Conservation (phyloP, 2,888 invertebrate genomes). For the Cylloceria caligata region DNA sequence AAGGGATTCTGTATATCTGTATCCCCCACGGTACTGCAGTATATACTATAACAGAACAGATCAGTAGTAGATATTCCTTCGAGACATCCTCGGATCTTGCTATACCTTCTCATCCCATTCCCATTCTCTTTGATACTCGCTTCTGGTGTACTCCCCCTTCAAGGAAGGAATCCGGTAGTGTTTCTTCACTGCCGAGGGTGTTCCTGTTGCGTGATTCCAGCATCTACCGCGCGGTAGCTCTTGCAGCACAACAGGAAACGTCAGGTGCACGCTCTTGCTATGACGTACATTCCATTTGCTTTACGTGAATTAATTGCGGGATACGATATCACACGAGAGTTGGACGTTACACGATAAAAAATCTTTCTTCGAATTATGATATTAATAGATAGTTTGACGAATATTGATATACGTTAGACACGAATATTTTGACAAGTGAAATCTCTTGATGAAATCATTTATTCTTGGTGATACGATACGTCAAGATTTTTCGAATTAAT, state of each 20-base stretch:
- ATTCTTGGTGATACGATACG: no score
- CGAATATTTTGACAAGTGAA: no score
- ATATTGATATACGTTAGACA: neutral
- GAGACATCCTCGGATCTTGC: slow-evolving; percentile 54
- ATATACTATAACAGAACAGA: slow-evolving; percentile 40
- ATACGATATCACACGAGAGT: neutral
- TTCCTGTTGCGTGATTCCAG: slow-evolving; percentile 57
- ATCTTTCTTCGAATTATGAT: neutral
- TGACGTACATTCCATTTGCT: slow-evolving; percentile 28
- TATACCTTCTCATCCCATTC: slow-evolving; percentile 30
- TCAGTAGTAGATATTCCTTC: slow-evolving; percentile 60
- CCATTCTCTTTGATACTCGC: slow-evolving; percentile 48
- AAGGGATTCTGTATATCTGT: slow-evolving; percentile 30
- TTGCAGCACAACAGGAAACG: slow-evolving; percentile 40
- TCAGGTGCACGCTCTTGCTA: slow-evolving; percentile 38
- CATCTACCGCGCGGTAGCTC: neutral
- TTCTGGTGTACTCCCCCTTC: slow-evolving; percentile 39
- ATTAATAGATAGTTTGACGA: neutral
- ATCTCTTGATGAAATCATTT: no score
- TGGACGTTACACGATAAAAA: neutral
- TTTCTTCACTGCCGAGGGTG: slow-evolving; percentile 62
- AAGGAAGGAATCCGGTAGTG: slow-evolving; percentile 61
- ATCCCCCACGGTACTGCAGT: neutral
- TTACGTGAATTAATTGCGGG: slow-evolving; percentile 5
- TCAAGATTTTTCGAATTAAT: no score